A percentile compares a stretch with the other conserved stretches of the same genome.
Conservation (phyloP, 1,140 invertebrate genomes). For the Aphelinus certus region DNA sequence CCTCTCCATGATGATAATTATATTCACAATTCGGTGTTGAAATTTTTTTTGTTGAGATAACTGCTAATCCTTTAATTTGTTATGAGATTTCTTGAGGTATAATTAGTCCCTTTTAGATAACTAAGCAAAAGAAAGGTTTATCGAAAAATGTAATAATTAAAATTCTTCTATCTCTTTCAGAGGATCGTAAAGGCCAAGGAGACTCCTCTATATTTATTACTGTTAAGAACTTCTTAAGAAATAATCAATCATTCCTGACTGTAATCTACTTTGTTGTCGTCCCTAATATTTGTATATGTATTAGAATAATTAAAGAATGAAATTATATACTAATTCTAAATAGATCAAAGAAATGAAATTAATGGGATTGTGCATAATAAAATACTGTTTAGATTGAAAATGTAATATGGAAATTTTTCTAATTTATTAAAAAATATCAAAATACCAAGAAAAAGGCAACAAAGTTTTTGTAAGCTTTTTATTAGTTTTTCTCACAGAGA, state of each 20-base stretch:
- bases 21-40: too few relatives aligned
- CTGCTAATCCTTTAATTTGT: too few relatives aligned
- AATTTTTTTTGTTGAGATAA: too few relatives aligned
- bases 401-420: conserved; percentile 32
- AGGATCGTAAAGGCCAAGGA: conserved; percentile 28
- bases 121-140: too few relatives aligned
- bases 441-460: too few relatives aligned
- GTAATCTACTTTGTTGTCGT: conserved; percentile 25
- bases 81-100: too few relatives aligned
- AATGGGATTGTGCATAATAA: conserved; percentile 27
- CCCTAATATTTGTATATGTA: conserved; percentile 20
- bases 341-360: conserved; percentile 20
- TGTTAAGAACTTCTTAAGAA: conserved; percentile 34
- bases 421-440: conserved; percentile 36
- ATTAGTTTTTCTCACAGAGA: conserved; percentile 38
- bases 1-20: too few relatives aligned
- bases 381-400: conserved; percentile 33
- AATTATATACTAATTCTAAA: conserved; percentile 36
- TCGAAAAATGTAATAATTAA: not conserved
- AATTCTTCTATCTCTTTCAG: conserved; percentile 30
- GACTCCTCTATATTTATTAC: conserved; percentile 28
- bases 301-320: conserved; percentile 31
- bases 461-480: conserved; percentile 35
- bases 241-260: conserved; percentile 37
- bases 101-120: too few relatives aligned